Evolutionary conservation across 2,888 invertebrate genomes (phyloP).

Genomic region (Allolobophora icterica): DNA sequence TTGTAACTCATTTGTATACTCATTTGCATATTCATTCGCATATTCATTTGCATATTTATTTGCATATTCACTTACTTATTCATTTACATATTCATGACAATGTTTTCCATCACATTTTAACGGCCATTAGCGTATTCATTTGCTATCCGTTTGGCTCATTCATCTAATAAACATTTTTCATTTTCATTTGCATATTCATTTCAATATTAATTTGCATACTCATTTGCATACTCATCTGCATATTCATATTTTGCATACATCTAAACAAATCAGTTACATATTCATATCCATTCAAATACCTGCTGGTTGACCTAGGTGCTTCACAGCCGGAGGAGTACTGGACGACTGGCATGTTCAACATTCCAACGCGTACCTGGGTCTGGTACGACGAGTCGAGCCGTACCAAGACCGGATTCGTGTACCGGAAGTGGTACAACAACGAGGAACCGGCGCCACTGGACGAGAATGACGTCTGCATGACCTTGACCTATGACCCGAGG

Average conservation of each 20-base stretch:
- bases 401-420: neutral
- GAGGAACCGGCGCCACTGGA: neutral
- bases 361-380: slow-evolving; percentile 27
- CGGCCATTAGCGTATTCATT: too few relatives aligned
- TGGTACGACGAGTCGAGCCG: slow-evolving; percentile 23
- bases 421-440: slow-evolving; percentile 26
- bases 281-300: neutral
- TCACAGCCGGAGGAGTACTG: neutral
- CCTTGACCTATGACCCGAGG: slow-evolving; percentile 14
- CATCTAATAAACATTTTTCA: too few relatives aligned
- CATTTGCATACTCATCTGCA: neutral
- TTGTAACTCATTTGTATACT: neutral
- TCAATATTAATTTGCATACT: neutral
- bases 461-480: slow-evolving; percentile 29
- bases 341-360: slow-evolving; percentile 21
- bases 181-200: neutral
- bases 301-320: neutral
- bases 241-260: too few relatives aligned
- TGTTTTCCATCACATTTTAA: neutral
- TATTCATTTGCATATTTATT: too few relatives aligned
- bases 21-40: neutral
- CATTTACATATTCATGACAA: neutral
- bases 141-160: too few relatives aligned
- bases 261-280: neutral
- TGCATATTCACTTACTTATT: neutral